phyloP scores from a whole-genome alignment of 1,140 invertebrate species.

The Bombus pyrosoma region DNA sequence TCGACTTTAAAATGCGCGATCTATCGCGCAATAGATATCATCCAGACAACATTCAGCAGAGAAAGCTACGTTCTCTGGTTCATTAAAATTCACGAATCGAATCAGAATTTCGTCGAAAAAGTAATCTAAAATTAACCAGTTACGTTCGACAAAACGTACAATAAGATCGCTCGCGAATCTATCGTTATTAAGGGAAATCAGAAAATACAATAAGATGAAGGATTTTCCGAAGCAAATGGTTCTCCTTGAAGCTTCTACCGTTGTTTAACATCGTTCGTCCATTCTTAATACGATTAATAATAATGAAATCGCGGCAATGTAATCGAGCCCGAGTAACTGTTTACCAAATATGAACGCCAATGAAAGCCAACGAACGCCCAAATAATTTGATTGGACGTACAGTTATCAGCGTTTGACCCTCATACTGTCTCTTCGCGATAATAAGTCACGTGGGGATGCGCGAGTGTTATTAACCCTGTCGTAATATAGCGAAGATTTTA shows the following conservation, averaged over 20 bases:
- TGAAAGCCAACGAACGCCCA: not conserved
- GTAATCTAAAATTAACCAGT: rapidly evolving
- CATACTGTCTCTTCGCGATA: slow-evolving; percentile 9
- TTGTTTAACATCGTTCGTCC: not conserved
- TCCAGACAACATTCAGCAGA: too few relatives aligned
- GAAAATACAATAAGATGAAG: not conserved
- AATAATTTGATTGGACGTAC: slow-evolving; percentile 32
- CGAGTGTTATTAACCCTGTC: slow-evolving; percentile 45
- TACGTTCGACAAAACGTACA: rapidly evolving
- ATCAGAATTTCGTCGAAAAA: too few relatives aligned
- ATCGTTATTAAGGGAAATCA: rapidly evolving
- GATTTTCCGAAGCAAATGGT: not conserved
- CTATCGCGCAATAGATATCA: too few relatives aligned
- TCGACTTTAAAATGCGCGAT: not conserved
- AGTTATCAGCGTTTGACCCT: slow-evolving; percentile 61
- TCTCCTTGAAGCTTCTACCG: not conserved
- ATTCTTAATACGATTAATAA: not conserved
- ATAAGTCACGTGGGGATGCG: not conserved
- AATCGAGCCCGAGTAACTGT: not conserved
- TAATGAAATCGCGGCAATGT: not conserved
- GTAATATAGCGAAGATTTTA: slow-evolving; percentile 16
- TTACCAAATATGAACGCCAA: not conserved
- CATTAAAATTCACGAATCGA: too few relatives aligned
- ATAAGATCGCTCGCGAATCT: not conserved
- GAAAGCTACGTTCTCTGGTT: too few relatives aligned